Base-by-base conservation (phyloP, 2,888 invertebrate species). In the Drosophila maculinotata region DNA sequence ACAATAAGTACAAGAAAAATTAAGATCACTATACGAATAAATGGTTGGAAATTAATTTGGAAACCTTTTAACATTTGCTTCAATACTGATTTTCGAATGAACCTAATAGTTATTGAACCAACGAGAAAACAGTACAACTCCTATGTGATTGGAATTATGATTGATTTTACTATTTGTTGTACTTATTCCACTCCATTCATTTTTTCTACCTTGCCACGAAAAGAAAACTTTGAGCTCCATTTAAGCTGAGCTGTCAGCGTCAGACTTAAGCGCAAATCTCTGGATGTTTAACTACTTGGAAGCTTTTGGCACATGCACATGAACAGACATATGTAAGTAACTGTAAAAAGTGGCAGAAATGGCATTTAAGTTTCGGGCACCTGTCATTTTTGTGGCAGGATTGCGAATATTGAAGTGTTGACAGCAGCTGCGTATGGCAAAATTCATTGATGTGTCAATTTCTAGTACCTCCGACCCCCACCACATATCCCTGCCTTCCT, bases 331-430 rank as follows among this genome's bases (percentile, higher is more conserved):
- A 33, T 35, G 31, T 54, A 54, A 71, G 65, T 39, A 49, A 57
- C 45, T 47, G 14, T 26, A 44, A 48, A 31, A 57, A 41, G 41
- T 66, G 28, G 31, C 60, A 42, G n/a, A 20, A 30, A 14, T 69
- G 56, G 20, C 49, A 70, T 54, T 52, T 30, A 31, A 42, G 26
- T 45, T 58, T 75, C 35, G 23, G 54, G 36, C 70, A 70, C 26
- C 76, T 72, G 85, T 82, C 82, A 87, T 66, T 66, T 66, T 64
- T 65, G 48, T 56, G 81, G 62, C 69, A 75, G 80, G 83, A 82
- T 79, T 47, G 20, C 49, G 38, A 58, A 44, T 45, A 62, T 33
- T 51, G 63, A 70, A 60, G 44, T 54, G 48, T 39, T 75, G 79
- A 67, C 67, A 67, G 63, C 52, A 59, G 42, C 25, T 39, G 52